These are phyloP conservation scores for Myotis davidii DNA, from an alignment of 2,113 vertebrate genomes.

Conservation along the genomic window DNA sequence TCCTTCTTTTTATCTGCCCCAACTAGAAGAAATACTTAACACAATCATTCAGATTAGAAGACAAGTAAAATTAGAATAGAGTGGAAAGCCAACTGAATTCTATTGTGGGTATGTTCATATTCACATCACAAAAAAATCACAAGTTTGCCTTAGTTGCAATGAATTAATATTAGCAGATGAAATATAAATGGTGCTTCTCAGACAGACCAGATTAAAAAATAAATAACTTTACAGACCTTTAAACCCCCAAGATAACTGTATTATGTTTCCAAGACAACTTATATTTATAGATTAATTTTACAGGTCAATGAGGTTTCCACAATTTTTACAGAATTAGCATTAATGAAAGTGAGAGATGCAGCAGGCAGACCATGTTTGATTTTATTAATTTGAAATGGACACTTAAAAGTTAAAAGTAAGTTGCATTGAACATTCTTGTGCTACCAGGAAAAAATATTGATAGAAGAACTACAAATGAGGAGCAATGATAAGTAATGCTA, in stretches of 20 bases:
- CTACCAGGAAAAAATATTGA: slow-evolving; percentile 50
- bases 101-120: slow-evolving; percentile 38
- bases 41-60: neutral
- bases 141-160: slow-evolving; percentile 47
- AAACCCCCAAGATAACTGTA: neutral
- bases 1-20: neutral
- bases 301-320: slow-evolving; percentile 5
- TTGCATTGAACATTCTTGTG: slow-evolving; percentile 40
- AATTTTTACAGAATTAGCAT: slow-evolving; percentile 37
- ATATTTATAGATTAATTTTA: slow-evolving; percentile 61
- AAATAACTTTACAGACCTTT: neutral
- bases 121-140: slow-evolving; percentile 53
- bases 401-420: slow-evolving; percentile 62
- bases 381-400: slow-evolving; percentile 45
- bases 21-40: neutral
- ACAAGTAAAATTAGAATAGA: slow-evolving; percentile 9
- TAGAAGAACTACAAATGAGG: slow-evolving; percentile 42
- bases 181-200: slow-evolving; percentile 62
- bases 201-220: slow-evolving; percentile 17
- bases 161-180: slow-evolving; percentile 74
- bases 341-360: slow-evolving; percentile 43
- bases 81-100: neutral
- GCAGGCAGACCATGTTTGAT: slow-evolving; percentile 31
- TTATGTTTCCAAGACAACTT: slow-evolving; percentile 30
- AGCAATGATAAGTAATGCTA: slow-evolving; percentile 42